Conservation (phyloP, 64 coral and sea anemone species). For the Stylophora pistillata region DNA sequence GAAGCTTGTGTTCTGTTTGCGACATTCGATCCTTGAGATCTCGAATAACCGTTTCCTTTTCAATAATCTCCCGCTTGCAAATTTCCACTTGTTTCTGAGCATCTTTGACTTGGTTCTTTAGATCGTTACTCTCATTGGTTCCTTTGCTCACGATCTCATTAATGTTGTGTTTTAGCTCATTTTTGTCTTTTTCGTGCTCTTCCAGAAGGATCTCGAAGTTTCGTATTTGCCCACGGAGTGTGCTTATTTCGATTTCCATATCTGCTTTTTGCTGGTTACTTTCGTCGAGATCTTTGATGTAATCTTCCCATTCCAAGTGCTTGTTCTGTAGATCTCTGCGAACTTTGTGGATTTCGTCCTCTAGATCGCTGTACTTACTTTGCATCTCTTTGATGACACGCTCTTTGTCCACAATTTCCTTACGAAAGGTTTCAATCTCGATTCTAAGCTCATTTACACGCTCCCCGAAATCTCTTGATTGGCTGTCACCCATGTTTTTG, state of each 20-base stretch:
- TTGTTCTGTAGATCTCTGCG: conserved; percentile 69
- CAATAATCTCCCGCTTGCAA: conserved; percentile 67
- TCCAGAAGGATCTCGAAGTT: conserved; percentile 70
- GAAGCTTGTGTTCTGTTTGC: conserved; percentile 58
- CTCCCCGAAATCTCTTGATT: conserved; percentile 76
- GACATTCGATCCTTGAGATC: conserved; percentile 61
- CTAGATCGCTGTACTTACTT: conserved; percentile 61
- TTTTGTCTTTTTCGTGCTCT: conserved; percentile 81
- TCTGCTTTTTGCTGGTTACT: conserved; percentile 68
- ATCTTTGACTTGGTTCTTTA: conserved; percentile 69
- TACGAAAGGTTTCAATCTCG: conserved; percentile 81
- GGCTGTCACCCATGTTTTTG: conserved; percentile 74
- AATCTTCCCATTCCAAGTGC: conserved; percentile 50
- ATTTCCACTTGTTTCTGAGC: conserved; percentile 69
- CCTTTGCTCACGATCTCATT: conserved; percentile 72
- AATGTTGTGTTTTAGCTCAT: conserved; percentile 62
- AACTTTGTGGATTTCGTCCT: conserved; percentile 67
- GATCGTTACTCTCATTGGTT: conserved; percentile 62
- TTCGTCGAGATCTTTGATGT: conserved; percentile 64
- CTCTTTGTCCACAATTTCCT: conserved; percentile 81
- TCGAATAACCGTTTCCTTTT: conserved; percentile 70
- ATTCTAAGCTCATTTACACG: conserved; percentile 67
- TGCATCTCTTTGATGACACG: conserved; percentile 57
- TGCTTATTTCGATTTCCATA: conserved; percentile 74
- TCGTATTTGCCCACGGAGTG: conserved; percentile 79